phyloP scores from a whole-genome alignment of 2,888 invertebrate species.

The Tenthredo scrophulariae region DNA sequence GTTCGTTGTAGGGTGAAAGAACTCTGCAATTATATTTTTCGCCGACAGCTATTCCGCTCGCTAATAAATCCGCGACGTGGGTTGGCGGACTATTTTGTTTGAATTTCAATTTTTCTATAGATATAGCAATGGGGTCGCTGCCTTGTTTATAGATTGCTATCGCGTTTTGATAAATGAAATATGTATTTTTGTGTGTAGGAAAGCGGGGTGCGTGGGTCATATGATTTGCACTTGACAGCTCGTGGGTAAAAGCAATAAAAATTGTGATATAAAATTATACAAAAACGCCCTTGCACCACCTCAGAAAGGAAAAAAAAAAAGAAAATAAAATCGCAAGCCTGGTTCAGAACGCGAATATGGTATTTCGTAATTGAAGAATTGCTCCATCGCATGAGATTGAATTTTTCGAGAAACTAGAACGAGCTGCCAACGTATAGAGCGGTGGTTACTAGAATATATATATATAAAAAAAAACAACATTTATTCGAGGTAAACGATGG shows the following conservation, averaged over 20 bases:
- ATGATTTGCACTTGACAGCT: slow-evolving; percentile 48
- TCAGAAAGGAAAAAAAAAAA: background rate
- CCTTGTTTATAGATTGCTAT: background rate
- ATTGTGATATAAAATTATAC: background rate
- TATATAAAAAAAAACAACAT: background rate
- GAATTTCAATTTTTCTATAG: slow-evolving; percentile 19
- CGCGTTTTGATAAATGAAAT: slow-evolving; percentile 37
- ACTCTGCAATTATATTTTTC: slow-evolving; percentile 7
- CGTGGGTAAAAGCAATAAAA: slow-evolving; percentile 15
- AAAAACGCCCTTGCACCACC: background rate
- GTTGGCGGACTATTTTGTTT: slow-evolving; percentile 15
- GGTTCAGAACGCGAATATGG: background rate
- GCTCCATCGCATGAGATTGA: background rate
- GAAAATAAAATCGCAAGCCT: background rate
- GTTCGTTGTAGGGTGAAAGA: slow-evolving; percentile 22
- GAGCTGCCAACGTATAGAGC: background rate
- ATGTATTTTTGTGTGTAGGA: slow-evolving; percentile 26
- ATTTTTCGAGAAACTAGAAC: slow-evolving; percentile 10
- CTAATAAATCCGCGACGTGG: slow-evolving; percentile 29
- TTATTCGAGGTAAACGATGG: background rate
- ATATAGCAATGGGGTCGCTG: background rate
- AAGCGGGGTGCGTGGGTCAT: slow-evolving; percentile 10
- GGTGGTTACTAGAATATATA: background rate
- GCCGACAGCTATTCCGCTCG: slow-evolving; percentile 13
- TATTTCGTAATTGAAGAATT: background rate